A percentile compares a stretch with the other conserved stretches of the same genome.
Conservation (phyloP, 1,140 invertebrate species). For the Wiebesia pumilae region DNA sequence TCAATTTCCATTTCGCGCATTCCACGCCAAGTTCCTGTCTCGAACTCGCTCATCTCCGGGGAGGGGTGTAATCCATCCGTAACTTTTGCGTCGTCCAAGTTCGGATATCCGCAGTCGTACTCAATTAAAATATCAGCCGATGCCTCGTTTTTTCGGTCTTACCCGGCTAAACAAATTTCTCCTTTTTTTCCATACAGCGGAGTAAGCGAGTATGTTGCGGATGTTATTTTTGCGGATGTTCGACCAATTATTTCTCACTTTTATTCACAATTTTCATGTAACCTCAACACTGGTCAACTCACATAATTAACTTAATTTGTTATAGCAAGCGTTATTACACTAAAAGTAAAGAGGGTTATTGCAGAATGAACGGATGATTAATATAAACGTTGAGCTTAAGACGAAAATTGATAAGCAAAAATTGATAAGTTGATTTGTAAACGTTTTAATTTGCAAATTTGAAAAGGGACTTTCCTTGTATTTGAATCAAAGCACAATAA, state of each 20-base stretch:
- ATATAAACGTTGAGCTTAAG: too few relatives aligned
- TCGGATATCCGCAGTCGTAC: neutral
- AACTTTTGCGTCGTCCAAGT: neutral
- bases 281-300: too few relatives aligned
- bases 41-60: neutral
- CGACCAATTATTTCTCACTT: too few relatives aligned
- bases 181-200: neutral
- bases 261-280: too few relatives aligned
- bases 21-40: neutral
- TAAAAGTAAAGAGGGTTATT: too few relatives aligned
- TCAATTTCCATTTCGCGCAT: constrained; percentile 50
- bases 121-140: constrained; percentile 35
- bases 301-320: too few relatives aligned
- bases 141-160: neutral
- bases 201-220: neutral
- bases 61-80: neutral
- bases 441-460: neutral
- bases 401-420: too few relatives aligned
- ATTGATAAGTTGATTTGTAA: too few relatives aligned
- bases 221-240: neutral
- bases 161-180: neutral
- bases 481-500: neutral
- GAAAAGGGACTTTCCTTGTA: neutral
- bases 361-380: too few relatives aligned
- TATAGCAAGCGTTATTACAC: too few relatives aligned